Evolutionary conservation across 2,888 invertebrate genomes (phyloP).

Genomic region (Stenichneumon culpator): DNA sequence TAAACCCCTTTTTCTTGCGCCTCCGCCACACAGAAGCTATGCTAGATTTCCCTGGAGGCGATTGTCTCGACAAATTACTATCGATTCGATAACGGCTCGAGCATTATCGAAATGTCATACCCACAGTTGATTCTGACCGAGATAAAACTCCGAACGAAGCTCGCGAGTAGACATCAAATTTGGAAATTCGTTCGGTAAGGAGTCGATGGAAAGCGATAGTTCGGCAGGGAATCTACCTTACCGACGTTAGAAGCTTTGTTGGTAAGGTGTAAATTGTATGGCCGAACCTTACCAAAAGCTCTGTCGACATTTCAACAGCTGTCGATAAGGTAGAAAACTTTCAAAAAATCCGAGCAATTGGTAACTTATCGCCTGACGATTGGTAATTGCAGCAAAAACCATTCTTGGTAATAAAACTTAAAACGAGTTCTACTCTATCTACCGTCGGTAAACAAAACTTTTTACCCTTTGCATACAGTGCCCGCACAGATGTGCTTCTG

Average conservation of each 20-base stretch:
- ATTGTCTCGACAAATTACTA: background rate
- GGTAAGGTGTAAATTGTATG: background rate
- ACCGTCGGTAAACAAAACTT: background rate
- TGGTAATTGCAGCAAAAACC: background rate
- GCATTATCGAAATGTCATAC: conserved; percentile 4
- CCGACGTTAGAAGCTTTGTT: background rate
- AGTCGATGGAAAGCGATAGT: background rate
- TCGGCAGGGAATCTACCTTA: background rate
- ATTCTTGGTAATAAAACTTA: background rate
- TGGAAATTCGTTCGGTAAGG: background rate
- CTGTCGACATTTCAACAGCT: background rate
- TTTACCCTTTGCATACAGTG: background rate
- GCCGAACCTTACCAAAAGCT: conserved; percentile 19
- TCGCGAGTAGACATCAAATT: background rate
- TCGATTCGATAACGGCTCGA: background rate
- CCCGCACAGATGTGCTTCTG: background rate
- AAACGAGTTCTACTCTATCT: background rate
- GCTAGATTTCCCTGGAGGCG: conserved; percentile 13
- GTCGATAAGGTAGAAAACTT: conserved; percentile 17
- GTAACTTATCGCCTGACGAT: background rate
- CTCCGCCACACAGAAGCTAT: background rate
- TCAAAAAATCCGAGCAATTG: background rate
- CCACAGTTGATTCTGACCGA: background rate
- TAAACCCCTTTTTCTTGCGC: background rate
- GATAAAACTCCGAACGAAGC: background rate